Evolutionary conservation across 2,113 vertebrate genomes (phyloP).

Genomic region (Morone chrysops): DNA sequence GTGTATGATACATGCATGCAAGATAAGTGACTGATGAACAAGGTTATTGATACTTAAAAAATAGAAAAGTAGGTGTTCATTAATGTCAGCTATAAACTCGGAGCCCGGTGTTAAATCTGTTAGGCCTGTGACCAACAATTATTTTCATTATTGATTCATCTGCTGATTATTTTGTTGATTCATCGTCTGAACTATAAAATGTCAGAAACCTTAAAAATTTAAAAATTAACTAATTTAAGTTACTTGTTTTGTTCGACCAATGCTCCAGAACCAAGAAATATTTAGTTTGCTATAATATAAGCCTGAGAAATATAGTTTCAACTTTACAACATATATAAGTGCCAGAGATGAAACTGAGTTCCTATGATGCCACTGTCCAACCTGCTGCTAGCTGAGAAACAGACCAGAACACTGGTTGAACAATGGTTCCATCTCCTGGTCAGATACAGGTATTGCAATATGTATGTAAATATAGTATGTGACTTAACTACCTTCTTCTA

Average conservation of each 20-base stretch:
- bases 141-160: too few species aligned
- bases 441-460: neutral
- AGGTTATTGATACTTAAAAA: neutral
- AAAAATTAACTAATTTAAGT: neutral
- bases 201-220: too few species aligned
- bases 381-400: neutral
- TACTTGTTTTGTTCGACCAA: neutral
- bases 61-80: neutral
- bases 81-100: neutral
- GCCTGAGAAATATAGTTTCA: too few species aligned
- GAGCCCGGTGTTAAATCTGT: neutral
- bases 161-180: neutral
- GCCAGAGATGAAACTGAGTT: neutral
- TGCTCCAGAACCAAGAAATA: neutral
- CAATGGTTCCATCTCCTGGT: constrained; percentile 38
- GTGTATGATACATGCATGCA: too few species aligned
- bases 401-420: neutral
- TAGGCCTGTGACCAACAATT: too few species aligned
- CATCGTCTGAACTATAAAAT: too few species aligned
- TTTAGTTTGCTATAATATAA: neutral
- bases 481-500: neutral
- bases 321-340: neutral
- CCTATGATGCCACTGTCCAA: neutral
- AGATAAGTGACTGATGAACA: neutral
- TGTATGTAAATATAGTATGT: neutral